Percentiles rank a stretch among this genome's conserved stretches.
Evolutionary conservation across 2,113 vertebrate genomes (phyloP).

Genomic region (Sula dactylatra): DNA sequence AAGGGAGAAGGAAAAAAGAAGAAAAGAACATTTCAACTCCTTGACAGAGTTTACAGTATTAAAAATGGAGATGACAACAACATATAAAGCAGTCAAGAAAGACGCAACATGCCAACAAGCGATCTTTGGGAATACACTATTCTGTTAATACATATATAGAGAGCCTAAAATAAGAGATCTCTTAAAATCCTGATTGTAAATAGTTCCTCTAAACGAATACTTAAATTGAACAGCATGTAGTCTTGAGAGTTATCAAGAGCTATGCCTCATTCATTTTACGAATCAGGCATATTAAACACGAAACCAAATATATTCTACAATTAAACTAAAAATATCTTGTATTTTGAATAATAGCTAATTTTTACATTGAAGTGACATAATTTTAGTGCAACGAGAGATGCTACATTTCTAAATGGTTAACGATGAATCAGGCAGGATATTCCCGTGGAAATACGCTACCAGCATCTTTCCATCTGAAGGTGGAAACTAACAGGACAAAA

Average conservation of each 20-base stretch:
- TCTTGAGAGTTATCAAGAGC: neutral
- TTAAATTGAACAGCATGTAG: neutral
- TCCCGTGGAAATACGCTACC: neutral
- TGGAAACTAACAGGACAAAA: neutral
- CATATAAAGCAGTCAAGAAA: neutral
- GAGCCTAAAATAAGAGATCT: neutral
- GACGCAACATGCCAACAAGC: neutral
- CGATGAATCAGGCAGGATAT: neutral
- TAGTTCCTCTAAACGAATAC: neutral
- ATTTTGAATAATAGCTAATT: neutral
- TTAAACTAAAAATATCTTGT: neutral
- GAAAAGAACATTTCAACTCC: neutral
- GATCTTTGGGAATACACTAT: neutral
- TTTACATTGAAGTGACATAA: neutral
- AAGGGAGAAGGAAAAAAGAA: conserved; percentile 4
- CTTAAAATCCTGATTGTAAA: neutral
- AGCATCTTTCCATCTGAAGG: neutral
- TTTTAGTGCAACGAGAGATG: neutral
- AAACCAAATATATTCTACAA: neutral
- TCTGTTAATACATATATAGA: neutral
- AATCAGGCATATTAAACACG: neutral
- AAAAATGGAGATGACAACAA: neutral
- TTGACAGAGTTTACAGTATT: neutral
- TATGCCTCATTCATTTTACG: neutral
- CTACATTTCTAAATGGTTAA: neutral